Base-by-base conservation (phyloP, 2,113 vertebrate species). In the Pangasianodon gigas region DNA sequence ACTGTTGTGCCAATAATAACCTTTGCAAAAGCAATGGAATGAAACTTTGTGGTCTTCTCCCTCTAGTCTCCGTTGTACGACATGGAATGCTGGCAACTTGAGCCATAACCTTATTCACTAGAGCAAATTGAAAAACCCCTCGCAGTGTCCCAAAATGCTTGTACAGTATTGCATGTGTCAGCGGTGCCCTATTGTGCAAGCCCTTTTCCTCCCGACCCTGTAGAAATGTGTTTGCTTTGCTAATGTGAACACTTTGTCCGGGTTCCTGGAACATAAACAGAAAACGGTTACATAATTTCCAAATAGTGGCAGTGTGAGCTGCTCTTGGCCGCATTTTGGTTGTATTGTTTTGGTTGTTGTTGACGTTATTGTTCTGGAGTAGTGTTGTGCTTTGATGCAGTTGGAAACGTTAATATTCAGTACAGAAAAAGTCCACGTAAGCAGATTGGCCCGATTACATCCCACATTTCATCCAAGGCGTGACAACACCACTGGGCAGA, bases 181-280 rank as follows among this genome's bases (percentile, higher is more conserved):
- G 88, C 48, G 85, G 91, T 91, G 81, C 91, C 32, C 92, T 93
- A 93, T 96, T 96, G 95, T 95, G 94, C 93, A 95, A 95, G 92
- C 91, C 52, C n/a, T 87, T 87, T 93, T 93, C 85, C 90, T 90
- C 90, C 90, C 11, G 84, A 80, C 80, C 44, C 86, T 41, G 90
- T 92, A 94, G 92, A 94, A 94, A 92, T 92, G 89, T 95, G 94
- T 95, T 96, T 96, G 94, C 94, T 94, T 96, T 92, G 93, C 93
- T 93, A 93, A 89, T 93, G 92, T 91, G 95, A 94, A 95, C 95
- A 94, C 93, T 95, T 95, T 95, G 96, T 96, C 91, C 94, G 62
- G 91, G 93, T 92, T 92, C 93, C 94, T 88, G 92, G 89, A 92
- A 92, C 88, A 86, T 83, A 90, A 92, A 92, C 92, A 92, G 67